Percentiles rank a stretch among this genome's conserved stretches.
Conservation (phyloP, 2,888 invertebrate species). For the Physocephala rufipes region DNA sequence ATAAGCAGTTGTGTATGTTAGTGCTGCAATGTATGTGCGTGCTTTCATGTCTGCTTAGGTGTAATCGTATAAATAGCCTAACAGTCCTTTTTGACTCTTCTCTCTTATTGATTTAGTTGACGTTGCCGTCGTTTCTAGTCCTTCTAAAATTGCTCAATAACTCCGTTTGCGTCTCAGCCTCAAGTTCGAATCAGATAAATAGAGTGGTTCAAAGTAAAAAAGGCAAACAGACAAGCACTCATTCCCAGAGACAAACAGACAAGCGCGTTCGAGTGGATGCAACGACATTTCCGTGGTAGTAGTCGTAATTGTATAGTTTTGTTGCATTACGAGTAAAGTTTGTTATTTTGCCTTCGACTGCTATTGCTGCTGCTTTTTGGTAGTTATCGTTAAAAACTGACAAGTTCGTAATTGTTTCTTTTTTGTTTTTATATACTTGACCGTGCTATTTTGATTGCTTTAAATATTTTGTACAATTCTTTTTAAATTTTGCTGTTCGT, state of each 20-base stretch:
- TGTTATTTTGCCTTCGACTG: not conserved
- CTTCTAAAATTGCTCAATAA: constrained; percentile 32
- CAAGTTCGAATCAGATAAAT: constrained; percentile 33
- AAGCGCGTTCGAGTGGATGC: not conserved
- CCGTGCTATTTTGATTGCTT: not conserved
- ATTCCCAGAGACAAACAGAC: constrained; percentile 14
- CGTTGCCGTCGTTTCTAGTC: not conserved
- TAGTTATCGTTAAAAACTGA: not conserved
- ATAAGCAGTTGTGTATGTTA: no score
- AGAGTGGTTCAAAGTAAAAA: constrained; percentile 24
- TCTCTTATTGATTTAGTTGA: not conserved
- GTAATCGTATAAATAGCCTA: not conserved
- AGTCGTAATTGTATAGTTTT: not conserved
- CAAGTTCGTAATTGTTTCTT: not conserved
- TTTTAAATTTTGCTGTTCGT: constrained; percentile 29
- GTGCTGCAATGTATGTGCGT: no score
- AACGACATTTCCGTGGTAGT: not conserved
- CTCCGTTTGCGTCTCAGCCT: constrained; percentile 32
- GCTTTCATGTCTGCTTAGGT: no score
- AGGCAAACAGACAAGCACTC: constrained; percentile 9
- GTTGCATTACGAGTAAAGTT: not conserved
- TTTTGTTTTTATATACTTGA: not conserved
- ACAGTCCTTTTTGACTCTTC: not conserved
- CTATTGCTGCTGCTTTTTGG: not conserved
- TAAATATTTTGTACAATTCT: not conserved